Evolutionary conservation across 2,888 invertebrate genomes (phyloP), one percentile per base, ranked within the genome.

Genomic region (Protodeltote pygarga): DNA sequence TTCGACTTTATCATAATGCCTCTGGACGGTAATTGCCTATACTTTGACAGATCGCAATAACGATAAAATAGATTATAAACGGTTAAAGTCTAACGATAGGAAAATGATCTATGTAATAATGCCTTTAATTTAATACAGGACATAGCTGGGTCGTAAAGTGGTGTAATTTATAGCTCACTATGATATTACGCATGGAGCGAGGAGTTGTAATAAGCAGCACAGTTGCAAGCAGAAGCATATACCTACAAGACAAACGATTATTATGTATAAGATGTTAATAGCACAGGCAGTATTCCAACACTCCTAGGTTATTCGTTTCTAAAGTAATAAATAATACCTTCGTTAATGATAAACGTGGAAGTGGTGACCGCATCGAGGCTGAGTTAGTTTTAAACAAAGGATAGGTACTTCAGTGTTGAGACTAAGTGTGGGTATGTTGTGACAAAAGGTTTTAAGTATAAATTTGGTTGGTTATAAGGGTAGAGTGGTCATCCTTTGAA

Each of bases 61-160:
- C 49, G 63, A 62, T 62, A 42, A 66, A 62, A 29, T 45, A 38
- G 35, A 49, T 52, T 65, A 45, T 57, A 34, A 45, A 37, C 52
- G 39, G 14, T 35, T 41, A 31, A 46, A 37, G 32, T 24, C 16
- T 38, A 47, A 34, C 25, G 24, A 53, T 57, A 63, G 37, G 11
- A 35, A 44, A 17, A 34, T 45, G 50, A 48, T 48, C 45, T 38
- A 49, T 54, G 45, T 47, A 46, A 60, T 60, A 45, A 48, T 50
- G 44, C 11, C 6, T 50, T 50, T 39, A 52, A 50, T 59, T 39
- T 52, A 55, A 42, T 49, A 24, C 47, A 42, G 17, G 41, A 55
- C 49, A 42, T 33, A 24, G 28, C 27, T 17, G 3, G 25, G 19
- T 28, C 27, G 28, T 60, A 55, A 68, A 64, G 38, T 45, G 21